phyloP scores from a whole-genome alignment of 2,888 invertebrate species.

The Phlogophora meticulosa region DNA sequence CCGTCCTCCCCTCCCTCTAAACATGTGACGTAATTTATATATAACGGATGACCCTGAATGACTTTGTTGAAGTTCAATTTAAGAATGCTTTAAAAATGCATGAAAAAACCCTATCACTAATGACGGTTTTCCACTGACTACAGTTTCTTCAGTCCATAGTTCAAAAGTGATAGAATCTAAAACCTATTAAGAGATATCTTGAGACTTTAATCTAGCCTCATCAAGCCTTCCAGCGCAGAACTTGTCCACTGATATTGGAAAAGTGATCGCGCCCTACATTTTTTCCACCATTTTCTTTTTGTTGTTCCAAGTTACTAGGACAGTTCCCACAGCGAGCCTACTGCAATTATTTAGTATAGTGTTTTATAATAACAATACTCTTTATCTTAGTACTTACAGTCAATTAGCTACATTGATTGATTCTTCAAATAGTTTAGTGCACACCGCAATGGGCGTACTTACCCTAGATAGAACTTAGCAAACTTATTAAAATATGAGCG shows the following conservation, averaged over 20 bases:
- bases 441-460: constrained; percentile 3
- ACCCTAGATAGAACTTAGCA: too few species aligned
- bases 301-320: constrained; percentile 5
- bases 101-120: too few species aligned
- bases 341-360: too few species aligned
- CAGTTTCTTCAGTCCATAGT: too few species aligned
- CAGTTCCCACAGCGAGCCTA: not conserved
- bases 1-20: too few species aligned
- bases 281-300: not conserved
- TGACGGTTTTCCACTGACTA: too few species aligned
- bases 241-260: not conserved
- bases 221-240: not conserved
- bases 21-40: too few species aligned
- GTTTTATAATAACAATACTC: not conserved
- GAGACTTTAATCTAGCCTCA: not conserved
- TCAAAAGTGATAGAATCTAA: too few species aligned
- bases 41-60: too few species aligned
- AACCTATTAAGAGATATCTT: constrained; percentile 4
- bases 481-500: too few species aligned
- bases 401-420: not conserved
- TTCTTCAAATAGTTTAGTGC: not conserved
- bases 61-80: too few species aligned
- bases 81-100: too few species aligned
- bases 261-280: not conserved
- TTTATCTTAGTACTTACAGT: not conserved